Evolutionary conservation across 2,113 vertebrate species (phyloP), one percentile per base, ranked within the genome.

Genomic region (Lamprotornis superbus): DNA sequence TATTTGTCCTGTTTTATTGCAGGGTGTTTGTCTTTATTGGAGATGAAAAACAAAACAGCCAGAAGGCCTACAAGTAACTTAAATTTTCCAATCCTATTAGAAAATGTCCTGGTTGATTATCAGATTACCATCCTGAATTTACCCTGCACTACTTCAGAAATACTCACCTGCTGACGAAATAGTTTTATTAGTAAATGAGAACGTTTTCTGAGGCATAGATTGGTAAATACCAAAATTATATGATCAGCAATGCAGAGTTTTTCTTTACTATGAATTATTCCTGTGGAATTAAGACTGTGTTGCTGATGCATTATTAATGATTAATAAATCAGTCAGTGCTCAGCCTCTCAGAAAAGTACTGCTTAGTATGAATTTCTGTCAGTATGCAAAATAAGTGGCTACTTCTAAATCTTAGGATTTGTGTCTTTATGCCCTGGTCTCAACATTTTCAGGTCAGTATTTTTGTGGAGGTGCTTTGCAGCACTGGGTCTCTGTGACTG

Each of bases 51-150:
- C 3, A 9, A 37, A 95, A n/a, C 56, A 96, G 59, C n/a, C 85
- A 81, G 67, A 84, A 97, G 69, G 49, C 83, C 78, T 90, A 60
- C 46, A 82, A 89, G 75, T 80, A 87, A 67, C 91, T 94, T 83
- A 53, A 87, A 24, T 84, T 96, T 87, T 49, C n/a, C 74, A 92
- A 7, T 63, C n/a, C 42, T 78, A 24, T 88, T 78, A 94, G 73
- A 91, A 96, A 63, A 74, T 71, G 70, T 92, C 40, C 77, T 44
- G 12, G 13, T 78, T 96, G 86, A 87, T 82, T 61, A 59, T 82
- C 53, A 82, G 53, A 61, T 49, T 89, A 44, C 65, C 9, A 7
- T 93, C 59, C 47, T 85, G 78, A 82, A 64, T 91, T 89, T 95
- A 86, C 90, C 14, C 12, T 1, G 1, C 27, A 1, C 10, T 81